phyloP scores from a whole-genome alignment of 2,113 vertebrate genomes.

The Philantomba maxwellii region DNA sequence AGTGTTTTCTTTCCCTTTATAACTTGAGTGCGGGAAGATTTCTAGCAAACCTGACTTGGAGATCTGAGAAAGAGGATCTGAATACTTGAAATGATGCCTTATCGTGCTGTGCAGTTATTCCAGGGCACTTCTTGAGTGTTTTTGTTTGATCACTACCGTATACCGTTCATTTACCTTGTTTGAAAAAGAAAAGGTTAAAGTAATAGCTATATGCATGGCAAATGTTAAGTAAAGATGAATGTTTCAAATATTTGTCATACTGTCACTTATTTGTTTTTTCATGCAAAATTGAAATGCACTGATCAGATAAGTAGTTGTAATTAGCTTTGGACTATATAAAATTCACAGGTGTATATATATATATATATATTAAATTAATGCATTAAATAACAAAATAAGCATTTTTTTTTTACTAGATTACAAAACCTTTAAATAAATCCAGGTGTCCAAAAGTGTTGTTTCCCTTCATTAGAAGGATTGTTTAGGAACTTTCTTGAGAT shows the following conservation, averaged over 20 bases:
- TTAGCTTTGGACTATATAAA: not conserved
- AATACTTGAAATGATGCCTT: slow-evolving; percentile 4
- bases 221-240: slow-evolving; percentile 13
- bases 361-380: not conserved
- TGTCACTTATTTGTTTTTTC: not conserved
- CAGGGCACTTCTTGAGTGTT: not conserved
- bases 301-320: not conserved
- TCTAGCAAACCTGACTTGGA: not conserved
- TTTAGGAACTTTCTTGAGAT: not conserved
- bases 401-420: not conserved
- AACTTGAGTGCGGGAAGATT: not conserved
- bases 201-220: not conserved
- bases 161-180: not conserved
- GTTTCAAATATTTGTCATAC: not conserved
- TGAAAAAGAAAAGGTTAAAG: not conserved
- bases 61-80: not conserved
- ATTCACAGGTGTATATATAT: not conserved
- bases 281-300: slow-evolving; percentile 10
- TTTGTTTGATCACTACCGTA: not conserved
- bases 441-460: not conserved
- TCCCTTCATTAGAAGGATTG: not conserved
- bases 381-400: not conserved
- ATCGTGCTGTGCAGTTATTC: not conserved
- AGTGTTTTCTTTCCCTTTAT: not conserved
- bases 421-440: not conserved